Base-by-base conservation (phyloP, 2,113 vertebrate genomes). In the Podilymbus podiceps region DNA sequence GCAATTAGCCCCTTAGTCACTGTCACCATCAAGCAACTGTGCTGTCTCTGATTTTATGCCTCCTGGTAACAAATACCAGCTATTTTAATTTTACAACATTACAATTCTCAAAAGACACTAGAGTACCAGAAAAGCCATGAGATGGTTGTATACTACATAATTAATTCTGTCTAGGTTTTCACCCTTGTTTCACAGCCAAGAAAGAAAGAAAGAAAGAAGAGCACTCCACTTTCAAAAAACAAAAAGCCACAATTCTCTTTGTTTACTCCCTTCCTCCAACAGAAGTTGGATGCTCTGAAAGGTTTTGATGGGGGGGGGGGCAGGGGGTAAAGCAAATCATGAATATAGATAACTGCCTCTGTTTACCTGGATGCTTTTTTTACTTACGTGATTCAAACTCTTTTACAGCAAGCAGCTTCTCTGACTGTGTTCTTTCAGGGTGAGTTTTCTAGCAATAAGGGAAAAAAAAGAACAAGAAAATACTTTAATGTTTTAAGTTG, bases 301-400 rank as follows among this genome's bases (percentile, higher is more conserved):
- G 55, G n/a, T 76, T 90, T n/a, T 52, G 35, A 81, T 50, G 21
- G 35, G 88, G 44, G 14, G 14, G 24, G 20, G 63, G 20, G 9
- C 15, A 72, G 16, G 16, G 22, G 38, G 31, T 46, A 56, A 86
- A 95, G 50, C 22, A 94, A 83, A 85, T 82, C 24, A 85, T 88
- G 40, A 90, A 92, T 81, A 78, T 3, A 78, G 69, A 73, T 67
- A 94, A 88, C 33, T 69, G 68, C n/a, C 62, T 82, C 42, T 85
- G 50, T 85, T 95, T 90, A 92, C 63, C 77, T 94, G 60, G 30
- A 66, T 83, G 49, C 28, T 31, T 88, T 85, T 93, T 92, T 75
- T 93, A 99, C 99, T 98, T 97, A 99, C 99, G 99, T 73, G 99
- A 99, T 81, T 99, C 99, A 96, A 99, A 98, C 38, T 99, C 99